Evolutionary conservation across 2,888 invertebrate species (phyloP).

Genomic region (Caenorhabditis zanzibari): DNA sequence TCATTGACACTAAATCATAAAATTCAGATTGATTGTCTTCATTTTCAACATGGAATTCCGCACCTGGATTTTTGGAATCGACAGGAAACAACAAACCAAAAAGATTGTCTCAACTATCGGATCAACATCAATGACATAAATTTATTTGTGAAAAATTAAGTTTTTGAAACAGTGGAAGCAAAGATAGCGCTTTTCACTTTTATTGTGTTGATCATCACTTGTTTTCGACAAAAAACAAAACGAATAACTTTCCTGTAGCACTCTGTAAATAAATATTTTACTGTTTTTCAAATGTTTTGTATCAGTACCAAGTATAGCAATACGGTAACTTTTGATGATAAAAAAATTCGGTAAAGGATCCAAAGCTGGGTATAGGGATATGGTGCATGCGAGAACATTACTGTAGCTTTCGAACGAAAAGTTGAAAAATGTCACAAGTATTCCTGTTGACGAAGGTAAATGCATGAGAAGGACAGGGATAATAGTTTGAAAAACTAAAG

Average conservation of each 20-base stretch:
- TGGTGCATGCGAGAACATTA: constrained; percentile 22
- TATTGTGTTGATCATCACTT: background rate
- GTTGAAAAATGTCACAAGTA: constrained; percentile 14
- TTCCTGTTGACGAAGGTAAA: constrained; percentile 12
- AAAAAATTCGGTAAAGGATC: constrained; percentile 51
- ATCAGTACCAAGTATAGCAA: constrained; percentile 33
- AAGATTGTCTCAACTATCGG: constrained; percentile 11
- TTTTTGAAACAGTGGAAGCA: background rate
- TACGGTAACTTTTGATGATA: constrained; percentile 46
- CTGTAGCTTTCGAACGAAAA: constrained; percentile 6
- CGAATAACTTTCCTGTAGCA: background rate
- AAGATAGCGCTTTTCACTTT: background rate
- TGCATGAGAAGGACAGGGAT: constrained; percentile 56
- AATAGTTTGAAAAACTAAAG: constrained; percentile 43
- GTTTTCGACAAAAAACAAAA: background rate
- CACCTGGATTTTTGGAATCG: constrained; percentile 14
- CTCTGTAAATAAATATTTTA: constrained; percentile 1
- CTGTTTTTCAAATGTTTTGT: too few species aligned
- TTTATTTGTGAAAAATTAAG: background rate
- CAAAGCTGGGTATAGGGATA: constrained; percentile 43
- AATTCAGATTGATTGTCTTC: constrained; percentile 44
- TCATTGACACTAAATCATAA: too few species aligned
- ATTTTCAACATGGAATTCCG: constrained; percentile 46
- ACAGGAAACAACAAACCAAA: background rate
- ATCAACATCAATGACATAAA: constrained; percentile 23